Percentiles rank a stretch among this genome's conserved stretches.
These are phyloP conservation scores for Etheostoma perlongum DNA, from an alignment of 2,797 vertebrate species.

Conservation along the genomic window DNA sequence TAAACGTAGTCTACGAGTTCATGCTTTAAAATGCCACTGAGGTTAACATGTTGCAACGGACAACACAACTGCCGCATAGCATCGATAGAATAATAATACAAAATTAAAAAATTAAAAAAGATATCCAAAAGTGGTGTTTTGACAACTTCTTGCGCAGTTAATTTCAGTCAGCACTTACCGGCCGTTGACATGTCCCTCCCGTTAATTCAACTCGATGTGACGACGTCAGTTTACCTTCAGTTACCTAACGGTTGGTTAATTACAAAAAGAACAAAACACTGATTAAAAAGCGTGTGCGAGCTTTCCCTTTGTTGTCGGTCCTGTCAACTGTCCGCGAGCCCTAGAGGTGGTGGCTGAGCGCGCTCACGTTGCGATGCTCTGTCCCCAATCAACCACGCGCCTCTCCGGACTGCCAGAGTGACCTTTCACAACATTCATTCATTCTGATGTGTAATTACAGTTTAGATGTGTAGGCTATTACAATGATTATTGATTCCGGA, in stretches of 20 bases:
- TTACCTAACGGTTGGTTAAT: not conserved
- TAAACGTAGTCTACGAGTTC: not conserved
- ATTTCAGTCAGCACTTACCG: slow-evolving; percentile 57
- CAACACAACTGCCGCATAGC: not conserved
- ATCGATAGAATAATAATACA: not conserved
- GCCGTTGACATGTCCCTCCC: not conserved
- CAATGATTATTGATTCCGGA: not conserved
- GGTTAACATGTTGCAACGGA: not conserved
- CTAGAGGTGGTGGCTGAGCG: slow-evolving; percentile 41
- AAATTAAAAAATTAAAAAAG: rapidly evolving
- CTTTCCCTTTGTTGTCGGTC: not conserved
- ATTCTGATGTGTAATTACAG: slow-evolving; percentile 11
- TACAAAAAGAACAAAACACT: not conserved
- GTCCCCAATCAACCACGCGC: slow-evolving; percentile 48
- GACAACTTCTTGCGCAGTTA: slow-evolving; percentile 2
- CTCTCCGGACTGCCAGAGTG: slow-evolving; percentile 26
- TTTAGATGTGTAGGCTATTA: slow-evolving; percentile 1
- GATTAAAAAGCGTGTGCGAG: slow-evolving; percentile 9
- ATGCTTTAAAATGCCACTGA: not conserved
- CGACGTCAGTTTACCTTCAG: not conserved
- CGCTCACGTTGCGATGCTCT: slow-evolving; percentile 38
- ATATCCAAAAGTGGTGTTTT: not conserved
- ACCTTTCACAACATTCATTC: slow-evolving; percentile 55
- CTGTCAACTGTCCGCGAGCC: slow-evolving; percentile 45
- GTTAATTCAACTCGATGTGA: not conserved